A percentile compares a stretch with the other conserved stretches of the same genome.
phyloP scores from a whole-genome alignment of 2,888 invertebrate genomes.

The Cistogaster globosa region DNA sequence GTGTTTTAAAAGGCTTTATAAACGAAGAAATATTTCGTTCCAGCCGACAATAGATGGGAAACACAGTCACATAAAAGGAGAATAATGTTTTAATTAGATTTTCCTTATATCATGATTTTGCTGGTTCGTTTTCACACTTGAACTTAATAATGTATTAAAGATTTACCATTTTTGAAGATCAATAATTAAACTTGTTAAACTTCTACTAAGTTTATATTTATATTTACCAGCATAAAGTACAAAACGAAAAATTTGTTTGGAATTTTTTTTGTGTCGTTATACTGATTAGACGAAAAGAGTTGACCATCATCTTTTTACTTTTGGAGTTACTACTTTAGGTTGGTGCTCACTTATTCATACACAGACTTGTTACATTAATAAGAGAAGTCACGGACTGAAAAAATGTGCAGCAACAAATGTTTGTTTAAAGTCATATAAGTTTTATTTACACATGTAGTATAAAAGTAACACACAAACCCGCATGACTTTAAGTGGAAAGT shows the following conservation, averaged over 20 bases:
- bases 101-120: too few species aligned
- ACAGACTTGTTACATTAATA: constrained; percentile 2
- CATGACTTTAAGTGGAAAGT: background rate
- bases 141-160: too few species aligned
- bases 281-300: constrained; percentile 2
- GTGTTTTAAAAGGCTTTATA: too few species aligned
- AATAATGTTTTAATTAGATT: too few species aligned
- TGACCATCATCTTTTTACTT: background rate
- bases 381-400: background rate
- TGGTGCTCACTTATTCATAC: background rate
- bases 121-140: too few species aligned
- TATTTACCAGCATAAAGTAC: too few species aligned
- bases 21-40: too few species aligned
- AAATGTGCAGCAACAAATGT: constrained; percentile 35
- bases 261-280: background rate
- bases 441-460: constrained; percentile 19
- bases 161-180: background rate
- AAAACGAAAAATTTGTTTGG: background rate
- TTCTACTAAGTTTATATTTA: too few species aligned
- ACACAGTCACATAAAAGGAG: too few species aligned
- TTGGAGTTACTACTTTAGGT: background rate
- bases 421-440: background rate
- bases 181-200: background rate
- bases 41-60: too few species aligned
- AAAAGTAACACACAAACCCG: constrained; percentile 9